These are phyloP conservation scores for Tupaia tana DNA, from an alignment of 2,113 vertebrate species.

Conservation along the genomic window DNA sequence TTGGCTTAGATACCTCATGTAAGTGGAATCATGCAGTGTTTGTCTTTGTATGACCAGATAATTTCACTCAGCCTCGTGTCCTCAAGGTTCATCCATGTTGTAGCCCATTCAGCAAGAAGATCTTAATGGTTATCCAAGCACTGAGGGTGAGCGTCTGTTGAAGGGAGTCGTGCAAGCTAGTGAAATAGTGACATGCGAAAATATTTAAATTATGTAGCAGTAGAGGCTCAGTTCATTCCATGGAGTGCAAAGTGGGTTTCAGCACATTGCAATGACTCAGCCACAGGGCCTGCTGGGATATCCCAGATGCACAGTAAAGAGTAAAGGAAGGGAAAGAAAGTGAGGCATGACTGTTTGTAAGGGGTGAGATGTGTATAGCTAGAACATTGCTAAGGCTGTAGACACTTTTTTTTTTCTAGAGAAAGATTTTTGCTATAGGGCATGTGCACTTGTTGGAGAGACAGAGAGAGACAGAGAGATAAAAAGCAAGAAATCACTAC, in stretches of 20 bases:
- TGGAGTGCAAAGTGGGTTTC: not conserved
- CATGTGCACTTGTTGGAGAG: no score
- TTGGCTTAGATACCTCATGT: not conserved
- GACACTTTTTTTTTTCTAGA: not conserved
- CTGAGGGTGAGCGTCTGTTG: not conserved
- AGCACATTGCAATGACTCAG: not conserved
- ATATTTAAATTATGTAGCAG: not conserved
- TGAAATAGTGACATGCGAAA: not conserved
- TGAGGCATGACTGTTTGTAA: not conserved
- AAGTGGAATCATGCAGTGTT: not conserved
- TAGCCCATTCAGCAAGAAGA: not conserved
- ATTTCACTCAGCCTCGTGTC: not conserved
- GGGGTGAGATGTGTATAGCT: fast-evolving
- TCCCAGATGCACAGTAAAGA: not conserved
- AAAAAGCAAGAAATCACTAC: no score
- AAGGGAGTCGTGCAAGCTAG: not conserved
- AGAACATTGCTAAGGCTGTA: not conserved
- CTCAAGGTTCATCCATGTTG: not conserved
- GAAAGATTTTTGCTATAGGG: no score
- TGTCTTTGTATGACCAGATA: not conserved
- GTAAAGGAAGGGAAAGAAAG: not conserved
- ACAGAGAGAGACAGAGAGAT: no score
- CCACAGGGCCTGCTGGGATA: no score
- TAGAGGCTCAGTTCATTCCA: not conserved
- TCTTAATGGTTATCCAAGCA: not conserved